phyloP scores from a whole-genome alignment of 2,113 vertebrate genomes.

The Capreolus pygargus region DNA sequence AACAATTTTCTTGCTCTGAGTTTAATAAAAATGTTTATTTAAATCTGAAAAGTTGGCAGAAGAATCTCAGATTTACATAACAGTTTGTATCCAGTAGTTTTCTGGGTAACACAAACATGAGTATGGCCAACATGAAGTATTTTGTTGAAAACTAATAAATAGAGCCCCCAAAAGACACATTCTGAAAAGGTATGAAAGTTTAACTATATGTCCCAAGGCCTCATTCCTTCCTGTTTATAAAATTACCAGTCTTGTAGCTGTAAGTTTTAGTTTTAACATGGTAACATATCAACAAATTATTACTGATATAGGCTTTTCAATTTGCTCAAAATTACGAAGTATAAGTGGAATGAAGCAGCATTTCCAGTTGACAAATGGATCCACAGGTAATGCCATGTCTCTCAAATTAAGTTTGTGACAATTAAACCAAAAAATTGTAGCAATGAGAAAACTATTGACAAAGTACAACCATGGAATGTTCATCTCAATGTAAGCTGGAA shows the following conservation, averaged over 20 bases:
- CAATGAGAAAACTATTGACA: conserved; percentile 89
- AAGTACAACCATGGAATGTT: conserved; percentile 90
- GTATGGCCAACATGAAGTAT: background rate
- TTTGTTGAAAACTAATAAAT: conserved; percentile 16
- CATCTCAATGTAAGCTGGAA: conserved; percentile 88
- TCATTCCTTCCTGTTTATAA: background rate
- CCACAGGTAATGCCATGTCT: conserved; percentile 71
- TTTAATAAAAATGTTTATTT: conserved; percentile 51
- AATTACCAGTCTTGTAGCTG: background rate
- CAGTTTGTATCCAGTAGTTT: background rate
- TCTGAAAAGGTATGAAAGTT: background rate
- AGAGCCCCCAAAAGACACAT: background rate
- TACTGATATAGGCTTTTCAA: conserved; percentile 63
- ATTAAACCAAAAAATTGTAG: conserved; percentile 80
- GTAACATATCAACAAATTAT: conserved; percentile 72
- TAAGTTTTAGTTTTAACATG: background rate
- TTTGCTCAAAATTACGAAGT: conserved; percentile 66
- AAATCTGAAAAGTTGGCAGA: background rate
- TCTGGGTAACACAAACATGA: background rate
- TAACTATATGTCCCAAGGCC: background rate
- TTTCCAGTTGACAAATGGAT: conserved; percentile 90
- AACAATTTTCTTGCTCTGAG: conserved; percentile 1
- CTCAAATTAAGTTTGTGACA: conserved; percentile 64
- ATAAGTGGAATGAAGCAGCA: conserved; percentile 82
- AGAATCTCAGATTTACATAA: background rate